Percentiles rank a stretch among this genome's conserved stretches.
phyloP scores from a whole-genome alignment of 2,797 vertebrate species.

The Chlorospingus flavigularis region DNA sequence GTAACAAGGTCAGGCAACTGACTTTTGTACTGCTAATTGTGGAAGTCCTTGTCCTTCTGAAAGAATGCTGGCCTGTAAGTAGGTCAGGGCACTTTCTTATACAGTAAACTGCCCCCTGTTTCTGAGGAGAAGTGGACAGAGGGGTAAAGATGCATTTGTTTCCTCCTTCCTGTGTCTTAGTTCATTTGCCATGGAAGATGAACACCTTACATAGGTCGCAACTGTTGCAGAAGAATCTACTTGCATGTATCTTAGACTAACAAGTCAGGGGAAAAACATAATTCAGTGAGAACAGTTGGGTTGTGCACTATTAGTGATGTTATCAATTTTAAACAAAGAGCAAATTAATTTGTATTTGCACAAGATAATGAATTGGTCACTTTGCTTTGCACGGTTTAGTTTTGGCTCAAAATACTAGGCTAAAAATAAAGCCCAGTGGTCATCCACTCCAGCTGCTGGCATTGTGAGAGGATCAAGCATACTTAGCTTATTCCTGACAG shows the following conservation, averaged over 20 bases:
- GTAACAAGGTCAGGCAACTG: background rate
- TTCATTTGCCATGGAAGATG: background rate
- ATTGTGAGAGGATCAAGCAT: background rate
- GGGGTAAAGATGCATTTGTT: background rate
- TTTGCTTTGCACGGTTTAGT: background rate
- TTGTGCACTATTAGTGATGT: background rate
- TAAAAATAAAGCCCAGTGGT: constrained; percentile 44
- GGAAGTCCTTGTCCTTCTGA: background rate
- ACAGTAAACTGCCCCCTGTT: background rate
- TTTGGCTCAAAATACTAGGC: constrained; percentile 7
- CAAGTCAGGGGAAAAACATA: background rate
- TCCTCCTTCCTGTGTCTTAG: background rate
- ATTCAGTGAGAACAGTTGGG: background rate
- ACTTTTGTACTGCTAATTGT: background rate
- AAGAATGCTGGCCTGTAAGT: background rate
- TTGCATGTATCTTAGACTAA: background rate
- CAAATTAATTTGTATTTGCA: background rate
- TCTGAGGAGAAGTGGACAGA: background rate
- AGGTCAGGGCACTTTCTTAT: background rate
- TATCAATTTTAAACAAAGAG: background rate
- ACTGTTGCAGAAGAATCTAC: background rate
- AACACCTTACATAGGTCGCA: background rate
- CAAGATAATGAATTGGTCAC: background rate
- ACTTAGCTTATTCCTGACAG: background rate
- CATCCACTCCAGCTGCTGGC: constrained; percentile 21